These are phyloP conservation scores for Girardinichthys multiradiatus DNA, from an alignment of 2,113 vertebrate species.

Conservation along the genomic window DNA sequence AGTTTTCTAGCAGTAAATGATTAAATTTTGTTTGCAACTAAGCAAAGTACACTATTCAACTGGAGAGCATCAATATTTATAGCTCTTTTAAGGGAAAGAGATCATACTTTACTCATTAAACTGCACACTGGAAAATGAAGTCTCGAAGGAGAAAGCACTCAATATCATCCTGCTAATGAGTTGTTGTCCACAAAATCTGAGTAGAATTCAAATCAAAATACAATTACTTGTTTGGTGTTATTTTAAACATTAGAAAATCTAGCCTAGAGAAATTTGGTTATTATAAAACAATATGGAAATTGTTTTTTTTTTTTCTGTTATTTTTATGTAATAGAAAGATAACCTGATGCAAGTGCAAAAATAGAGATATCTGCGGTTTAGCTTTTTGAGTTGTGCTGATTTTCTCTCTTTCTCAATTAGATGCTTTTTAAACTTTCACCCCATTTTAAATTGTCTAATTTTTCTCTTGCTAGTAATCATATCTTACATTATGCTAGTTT, in stretches of 20 bases:
- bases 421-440: slow-evolving; percentile 14
- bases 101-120: slow-evolving; percentile 52
- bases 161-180: slow-evolving; percentile 53
- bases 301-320: background rate
- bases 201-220: slow-evolving; percentile 34
- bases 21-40: slow-evolving; percentile 43
- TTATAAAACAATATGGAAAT: background rate
- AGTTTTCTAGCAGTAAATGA: slow-evolving; percentile 36
- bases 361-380: slow-evolving; percentile 33
- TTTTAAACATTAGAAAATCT: background rate
- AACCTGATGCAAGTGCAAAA: too few species aligned
- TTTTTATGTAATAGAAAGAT: background rate
- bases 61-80: slow-evolving; percentile 60
- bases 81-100: slow-evolving; percentile 29
- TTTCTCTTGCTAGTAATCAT: slow-evolving; percentile 32
- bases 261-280: slow-evolving; percentile 28
- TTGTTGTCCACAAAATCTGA: slow-evolving; percentile 38
- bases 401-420: slow-evolving; percentile 33
- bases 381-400: slow-evolving; percentile 37
- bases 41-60: slow-evolving; percentile 43
- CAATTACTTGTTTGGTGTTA: slow-evolving; percentile 12
- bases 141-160: slow-evolving; percentile 36
- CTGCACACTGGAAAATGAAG: slow-evolving; percentile 54
- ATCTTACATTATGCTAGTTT: slow-evolving; percentile 33
- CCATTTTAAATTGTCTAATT: slow-evolving; percentile 15